Conservation (phyloP, 1,140 invertebrate genomes). For the Ridgeia piscesae region DNA sequence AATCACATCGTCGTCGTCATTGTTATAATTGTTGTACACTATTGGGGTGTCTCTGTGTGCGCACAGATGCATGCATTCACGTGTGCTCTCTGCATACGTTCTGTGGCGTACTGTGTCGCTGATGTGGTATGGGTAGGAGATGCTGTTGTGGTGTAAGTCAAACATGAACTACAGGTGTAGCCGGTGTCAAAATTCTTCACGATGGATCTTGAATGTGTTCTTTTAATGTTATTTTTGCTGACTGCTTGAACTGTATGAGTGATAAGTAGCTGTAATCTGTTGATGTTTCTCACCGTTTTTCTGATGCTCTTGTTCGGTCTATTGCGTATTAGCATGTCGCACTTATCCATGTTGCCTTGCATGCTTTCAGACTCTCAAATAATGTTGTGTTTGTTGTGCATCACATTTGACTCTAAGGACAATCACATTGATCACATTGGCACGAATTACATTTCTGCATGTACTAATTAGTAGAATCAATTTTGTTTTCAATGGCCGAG, state of each 20-base stretch:
- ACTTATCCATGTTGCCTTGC: background rate
- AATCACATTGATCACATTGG: background rate
- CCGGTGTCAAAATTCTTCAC: background rate
- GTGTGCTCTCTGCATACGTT: background rate
- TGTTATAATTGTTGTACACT: background rate
- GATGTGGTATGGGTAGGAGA: background rate
- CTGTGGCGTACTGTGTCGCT: background rate
- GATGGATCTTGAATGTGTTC: background rate
- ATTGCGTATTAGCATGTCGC: background rate
- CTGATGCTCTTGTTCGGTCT: background rate
- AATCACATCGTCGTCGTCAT: background rate
- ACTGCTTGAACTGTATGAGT: background rate
- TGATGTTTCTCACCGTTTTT: background rate
- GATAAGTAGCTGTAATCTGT: background rate
- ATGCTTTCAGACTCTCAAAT: background rate
- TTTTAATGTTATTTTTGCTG: background rate
- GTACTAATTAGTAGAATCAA: background rate
- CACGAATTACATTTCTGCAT: background rate
- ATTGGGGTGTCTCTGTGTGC: background rate
- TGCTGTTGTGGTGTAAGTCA: background rate
- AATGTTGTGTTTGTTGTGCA: background rate
- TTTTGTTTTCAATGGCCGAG: background rate
- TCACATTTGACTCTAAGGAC: background rate
- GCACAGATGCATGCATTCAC: constrained; percentile 2
- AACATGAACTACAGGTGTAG: background rate